These are phyloP conservation scores for Trichonephila inaurata DNA, from an alignment of 1,140 invertebrate genomes.

Conservation along the genomic window DNA sequence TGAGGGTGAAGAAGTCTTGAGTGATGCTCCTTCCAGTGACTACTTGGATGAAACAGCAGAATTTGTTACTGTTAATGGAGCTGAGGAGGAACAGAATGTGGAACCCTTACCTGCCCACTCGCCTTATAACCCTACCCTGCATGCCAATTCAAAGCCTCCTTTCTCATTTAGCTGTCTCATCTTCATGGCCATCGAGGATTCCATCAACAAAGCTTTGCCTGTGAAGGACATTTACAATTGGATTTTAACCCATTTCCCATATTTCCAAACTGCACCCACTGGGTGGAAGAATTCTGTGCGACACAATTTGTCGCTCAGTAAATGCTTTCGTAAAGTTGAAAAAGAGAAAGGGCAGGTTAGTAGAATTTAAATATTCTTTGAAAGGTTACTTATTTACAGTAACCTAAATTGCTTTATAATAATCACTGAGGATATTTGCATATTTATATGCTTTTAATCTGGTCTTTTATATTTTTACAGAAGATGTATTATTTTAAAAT, in stretches of 20 bases:
- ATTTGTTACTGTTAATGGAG: conserved; percentile 62
- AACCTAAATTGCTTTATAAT: no score
- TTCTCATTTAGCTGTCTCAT: conserved; percentile 97
- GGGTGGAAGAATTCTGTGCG: conserved; percentile 85
- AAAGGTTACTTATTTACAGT: no score
- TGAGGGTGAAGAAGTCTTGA: conserved; percentile 16
- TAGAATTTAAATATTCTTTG: not conserved
- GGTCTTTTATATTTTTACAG: no score
- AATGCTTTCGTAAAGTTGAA: conserved; percentile 84
- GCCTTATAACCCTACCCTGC: conserved; percentile 84
- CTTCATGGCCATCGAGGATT: conserved; percentile 98
- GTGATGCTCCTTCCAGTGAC: conserved; percentile 70
- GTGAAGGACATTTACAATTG: conserved; percentile 99
- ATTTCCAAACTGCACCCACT: conserved; percentile 83
- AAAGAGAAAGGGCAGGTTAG: conserved; percentile 84
- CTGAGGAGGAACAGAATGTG: conserved; percentile 58
- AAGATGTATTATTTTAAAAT: no score
- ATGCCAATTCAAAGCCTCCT: conserved; percentile 93
- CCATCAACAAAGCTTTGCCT: conserved; percentile 91
- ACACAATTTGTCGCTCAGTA: conserved; percentile 84
- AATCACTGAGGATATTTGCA: no score
- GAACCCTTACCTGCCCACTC: conserved; percentile 41
- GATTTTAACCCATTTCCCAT: conserved; percentile 88
- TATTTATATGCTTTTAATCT: no score
- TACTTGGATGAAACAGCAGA: conserved; percentile 75